Evolutionary conservation across 1,140 invertebrate genomes (phyloP), one percentile per base, ranked within the genome.

Genomic region (Nasonia giraulti): DNA sequence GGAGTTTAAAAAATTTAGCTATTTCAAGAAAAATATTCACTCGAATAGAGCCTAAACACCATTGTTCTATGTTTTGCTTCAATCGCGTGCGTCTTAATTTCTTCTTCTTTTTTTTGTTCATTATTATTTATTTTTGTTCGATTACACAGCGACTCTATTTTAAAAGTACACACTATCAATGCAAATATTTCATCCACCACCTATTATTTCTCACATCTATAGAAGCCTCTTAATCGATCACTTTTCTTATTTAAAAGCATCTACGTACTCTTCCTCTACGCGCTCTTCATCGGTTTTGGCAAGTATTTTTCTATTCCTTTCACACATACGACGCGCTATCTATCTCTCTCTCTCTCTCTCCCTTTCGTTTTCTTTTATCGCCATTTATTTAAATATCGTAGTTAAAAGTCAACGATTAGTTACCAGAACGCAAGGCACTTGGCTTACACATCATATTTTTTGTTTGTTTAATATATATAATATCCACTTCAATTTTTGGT

Each of bases 361-460:
- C 80, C 77, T 75, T 69, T 55, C 50, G 66, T 80, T 87, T 78
- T 87, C 73, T 87, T 77, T 76, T 76, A 80, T 84, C 33, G 87
- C 69, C 87, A 77, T 85, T 87, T 88, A 84, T 85, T 87, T 89
- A 89, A 91, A 89, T 90, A 91, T 91, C 89, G 89, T 92, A 91
- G 91, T 91, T 91, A 91, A 91, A 91, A 92, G 91, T 93, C 91
- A 92, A 93, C 91, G 91, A 91, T 92, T 93, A 92, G 91, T 92
- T 91, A 92, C 90, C 91, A 91, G 92, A 92, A 92, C 91, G 91
- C 90, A 93, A 93, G 92, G 92, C 92, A 93, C 92, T 93, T 93
- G 91, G 90, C 91, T 92, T 93, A 92, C 90, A 92, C 90, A 90
- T 92, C 90, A 89, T 91, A 90, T 88, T 91, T 27, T 91, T 88